These are phyloP conservation scores for Araneus ventricosus DNA, from an alignment of 1,140 invertebrate species.

Conservation along the genomic window DNA sequence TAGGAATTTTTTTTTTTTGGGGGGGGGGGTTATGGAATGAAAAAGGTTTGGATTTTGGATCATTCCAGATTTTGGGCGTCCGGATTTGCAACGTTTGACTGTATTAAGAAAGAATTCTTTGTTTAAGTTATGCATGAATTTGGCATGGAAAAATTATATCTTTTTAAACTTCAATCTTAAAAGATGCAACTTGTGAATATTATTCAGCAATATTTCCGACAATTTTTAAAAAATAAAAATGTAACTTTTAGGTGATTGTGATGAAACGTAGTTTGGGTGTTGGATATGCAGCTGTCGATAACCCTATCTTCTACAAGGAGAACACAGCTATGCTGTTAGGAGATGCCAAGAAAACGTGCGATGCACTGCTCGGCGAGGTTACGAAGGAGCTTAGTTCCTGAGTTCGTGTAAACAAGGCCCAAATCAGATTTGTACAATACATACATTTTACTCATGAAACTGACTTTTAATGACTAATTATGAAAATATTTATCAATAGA, in stretches of 20 bases:
- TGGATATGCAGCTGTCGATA: slow-evolving; percentile 92
- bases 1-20: too few relatives aligned
- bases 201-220: too few relatives aligned
- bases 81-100: too few relatives aligned
- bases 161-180: too few relatives aligned
- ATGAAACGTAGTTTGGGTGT: slow-evolving; percentile 95
- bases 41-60: too few relatives aligned
- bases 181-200: too few relatives aligned
- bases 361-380: slow-evolving; percentile 87
- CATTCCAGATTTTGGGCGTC: too few relatives aligned
- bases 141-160: too few relatives aligned
- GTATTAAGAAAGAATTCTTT: too few relatives aligned
- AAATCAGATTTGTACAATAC: neutral
- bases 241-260: slow-evolving; percentile 86
- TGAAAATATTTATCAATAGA: neutral
- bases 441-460: neutral
- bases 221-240: too few relatives aligned
- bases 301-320: slow-evolving; percentile 94
- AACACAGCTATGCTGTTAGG: slow-evolving; percentile 94
- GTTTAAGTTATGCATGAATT: too few relatives aligned
- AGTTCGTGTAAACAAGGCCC: neutral
- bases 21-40: too few relatives aligned
- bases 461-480: neutral
- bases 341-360: slow-evolving; percentile 95
- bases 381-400: slow-evolving; percentile 49